These are phyloP conservation scores for Bubo blakistoni DNA, from an alignment of 2,113 vertebrate species.

Conservation along the genomic window DNA sequence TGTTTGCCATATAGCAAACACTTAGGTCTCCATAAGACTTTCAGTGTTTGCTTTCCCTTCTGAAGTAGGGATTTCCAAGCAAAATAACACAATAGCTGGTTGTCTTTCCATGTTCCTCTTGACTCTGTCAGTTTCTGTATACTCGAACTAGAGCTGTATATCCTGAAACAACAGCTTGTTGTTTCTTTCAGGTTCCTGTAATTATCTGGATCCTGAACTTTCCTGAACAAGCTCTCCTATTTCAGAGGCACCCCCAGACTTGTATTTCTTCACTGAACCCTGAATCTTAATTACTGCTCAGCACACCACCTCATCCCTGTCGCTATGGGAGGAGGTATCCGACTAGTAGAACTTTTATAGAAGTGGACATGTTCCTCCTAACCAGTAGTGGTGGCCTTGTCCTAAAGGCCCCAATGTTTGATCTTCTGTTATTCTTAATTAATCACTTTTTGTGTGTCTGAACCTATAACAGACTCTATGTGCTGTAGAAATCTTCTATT, in stretches of 20 bases:
- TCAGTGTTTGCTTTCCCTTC: not conserved
- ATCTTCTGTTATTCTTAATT: not conserved
- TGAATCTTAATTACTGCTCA: not conserved
- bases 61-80: not conserved
- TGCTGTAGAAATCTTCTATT: not conserved
- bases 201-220: not conserved
- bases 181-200: not conserved
- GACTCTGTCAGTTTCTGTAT: not conserved
- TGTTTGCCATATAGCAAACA: not conserved
- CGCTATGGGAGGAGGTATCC: not conserved
- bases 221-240: not conserved
- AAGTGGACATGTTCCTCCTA: not conserved
- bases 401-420: not conserved
- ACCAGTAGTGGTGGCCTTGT: not conserved
- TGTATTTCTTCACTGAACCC: not conserved
- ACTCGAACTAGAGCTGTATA: not conserved
- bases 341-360: not conserved
- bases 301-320: not conserved
- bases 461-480: not conserved
- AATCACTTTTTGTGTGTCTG: not conserved
- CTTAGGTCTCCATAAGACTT: not conserved
- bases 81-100: not conserved
- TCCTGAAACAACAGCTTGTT: not conserved
- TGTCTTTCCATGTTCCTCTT: not conserved
- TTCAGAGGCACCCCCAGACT: not conserved